Conservation (phyloP, 2,113 vertebrate genomes). For the Poeciliopsis turrubarensis region DNA sequence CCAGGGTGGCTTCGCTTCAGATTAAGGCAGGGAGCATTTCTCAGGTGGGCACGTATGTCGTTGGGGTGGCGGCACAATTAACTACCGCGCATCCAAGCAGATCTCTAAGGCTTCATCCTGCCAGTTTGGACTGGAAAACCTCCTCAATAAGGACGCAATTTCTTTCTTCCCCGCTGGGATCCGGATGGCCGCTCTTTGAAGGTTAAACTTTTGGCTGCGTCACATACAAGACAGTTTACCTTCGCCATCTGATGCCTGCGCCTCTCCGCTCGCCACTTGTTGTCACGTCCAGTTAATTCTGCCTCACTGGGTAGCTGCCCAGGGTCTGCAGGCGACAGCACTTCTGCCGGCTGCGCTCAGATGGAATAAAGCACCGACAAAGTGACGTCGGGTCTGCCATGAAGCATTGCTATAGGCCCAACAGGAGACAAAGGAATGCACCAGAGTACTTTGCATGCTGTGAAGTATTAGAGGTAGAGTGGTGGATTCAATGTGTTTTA, state of each 20-base stretch:
- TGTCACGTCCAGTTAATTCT: conserved; percentile 57
- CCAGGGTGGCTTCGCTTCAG: conserved; percentile 36
- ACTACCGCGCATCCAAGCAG: conserved; percentile 38
- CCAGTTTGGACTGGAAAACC: conserved; percentile 16
- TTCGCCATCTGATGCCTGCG: conserved; percentile 43
- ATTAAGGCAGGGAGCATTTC: conserved; percentile 24
- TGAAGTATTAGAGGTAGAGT: neutral
- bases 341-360: conserved; percentile 39
- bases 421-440: conserved; percentile 47
- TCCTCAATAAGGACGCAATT: conserved; percentile 13
- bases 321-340: conserved; percentile 40
- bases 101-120: conserved; percentile 40
- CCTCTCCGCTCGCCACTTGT: conserved; percentile 27
- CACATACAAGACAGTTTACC: conserved; percentile 47
- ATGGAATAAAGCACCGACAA: conserved; percentile 24
- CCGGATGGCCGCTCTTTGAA: conserved; percentile 32
- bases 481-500: neutral
- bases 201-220: conserved; percentile 38
- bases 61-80: conserved; percentile 37
- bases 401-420: conserved; percentile 18
- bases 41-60: conserved; percentile 30
- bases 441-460: neutral
- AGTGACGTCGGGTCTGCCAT: conserved; percentile 7
- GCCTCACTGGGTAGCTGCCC: conserved; percentile 23
- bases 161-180: conserved; percentile 11